Conservation (phyloP, 2,797 vertebrate genomes). For the Phyllotis vaccarum region DNA sequence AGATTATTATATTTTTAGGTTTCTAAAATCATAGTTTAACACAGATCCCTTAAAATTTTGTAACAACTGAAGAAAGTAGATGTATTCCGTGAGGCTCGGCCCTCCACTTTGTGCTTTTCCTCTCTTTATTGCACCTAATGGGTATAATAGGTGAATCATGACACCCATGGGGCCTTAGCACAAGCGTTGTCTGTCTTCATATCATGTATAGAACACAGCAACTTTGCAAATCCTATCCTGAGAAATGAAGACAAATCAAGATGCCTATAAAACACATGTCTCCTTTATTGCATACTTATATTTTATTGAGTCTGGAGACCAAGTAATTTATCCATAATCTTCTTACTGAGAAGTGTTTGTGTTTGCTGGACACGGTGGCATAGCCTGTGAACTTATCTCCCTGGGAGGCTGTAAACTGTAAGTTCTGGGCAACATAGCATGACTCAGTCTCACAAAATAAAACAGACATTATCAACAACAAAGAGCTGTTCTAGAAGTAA, state of each 20-base stretch:
- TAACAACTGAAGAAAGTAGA: slow-evolving; percentile 5
- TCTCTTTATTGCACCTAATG: neutral
- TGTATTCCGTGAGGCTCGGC: neutral
- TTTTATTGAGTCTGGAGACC: slow-evolving; percentile 17
- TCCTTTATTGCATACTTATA: neutral
- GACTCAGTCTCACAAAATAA: neutral
- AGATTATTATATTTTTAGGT: neutral
- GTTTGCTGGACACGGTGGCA: neutral
- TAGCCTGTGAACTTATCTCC: neutral
- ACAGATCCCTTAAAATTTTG: neutral
- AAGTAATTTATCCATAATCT: neutral
- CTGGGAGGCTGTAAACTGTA: neutral
- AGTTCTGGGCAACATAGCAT: neutral
- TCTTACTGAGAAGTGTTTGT: slow-evolving; percentile 22
- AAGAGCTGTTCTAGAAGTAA: neutral
- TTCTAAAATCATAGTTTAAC: slow-evolving; percentile 37
- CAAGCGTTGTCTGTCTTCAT: neutral
- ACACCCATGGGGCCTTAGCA: neutral
- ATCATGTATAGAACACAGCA: neutral
- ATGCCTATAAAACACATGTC: neutral
- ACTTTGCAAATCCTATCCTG: neutral
- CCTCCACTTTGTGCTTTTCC: neutral
- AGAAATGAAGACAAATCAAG: neutral
- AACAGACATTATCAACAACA: neutral
- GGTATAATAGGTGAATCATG: neutral